Percentiles rank a stretch among this genome's conserved stretches.
These are phyloP conservation scores for Lordiphosa fenestrarum DNA, from an alignment of 2,888 invertebrate genomes.

Conservation along the genomic window DNA sequence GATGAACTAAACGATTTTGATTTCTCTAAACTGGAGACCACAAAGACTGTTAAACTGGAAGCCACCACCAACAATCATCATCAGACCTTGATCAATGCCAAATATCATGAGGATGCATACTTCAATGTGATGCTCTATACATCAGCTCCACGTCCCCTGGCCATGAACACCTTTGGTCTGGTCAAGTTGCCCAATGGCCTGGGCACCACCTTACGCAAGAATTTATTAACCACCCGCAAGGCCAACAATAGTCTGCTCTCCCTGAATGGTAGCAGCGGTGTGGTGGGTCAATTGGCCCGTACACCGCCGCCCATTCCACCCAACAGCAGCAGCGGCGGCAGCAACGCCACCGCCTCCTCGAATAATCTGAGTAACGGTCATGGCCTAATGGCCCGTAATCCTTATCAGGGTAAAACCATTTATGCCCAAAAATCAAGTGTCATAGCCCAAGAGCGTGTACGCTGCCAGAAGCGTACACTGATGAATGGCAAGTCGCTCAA, in stretches of 20 bases:
- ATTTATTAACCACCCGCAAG: slow-evolving; percentile 74
- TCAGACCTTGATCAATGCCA: slow-evolving; percentile 55
- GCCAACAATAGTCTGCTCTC: slow-evolving; percentile 74
- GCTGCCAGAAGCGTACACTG: slow-evolving; percentile 69
- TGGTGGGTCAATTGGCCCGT: slow-evolving; percentile 64
- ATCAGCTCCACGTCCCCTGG: slow-evolving; percentile 68
- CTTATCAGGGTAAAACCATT: slow-evolving; percentile 60
- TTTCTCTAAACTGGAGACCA: slow-evolving; percentile 69
- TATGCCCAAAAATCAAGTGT: slow-evolving; percentile 61
- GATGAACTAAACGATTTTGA: slow-evolving; percentile 64
- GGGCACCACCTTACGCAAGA: slow-evolving; percentile 72
- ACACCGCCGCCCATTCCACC: slow-evolving; percentile 50
- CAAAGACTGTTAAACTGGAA: slow-evolving; percentile 72
- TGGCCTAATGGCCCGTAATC: slow-evolving; percentile 36
- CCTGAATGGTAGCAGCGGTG: slow-evolving; percentile 61
- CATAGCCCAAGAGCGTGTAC: slow-evolving; percentile 59
- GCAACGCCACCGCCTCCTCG: slow-evolving; percentile 1
- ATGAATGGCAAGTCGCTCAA: slow-evolving; percentile 33
- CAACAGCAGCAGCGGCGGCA: too few relatives aligned
- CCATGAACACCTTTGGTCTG: slow-evolving; percentile 74
- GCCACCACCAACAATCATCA: slow-evolving; percentile 29
- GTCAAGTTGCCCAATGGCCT: slow-evolving; percentile 71
- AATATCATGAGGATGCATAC: slow-evolving; percentile 71
- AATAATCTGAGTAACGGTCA: slow-evolving; percentile 16
- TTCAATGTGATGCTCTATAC: slow-evolving; percentile 72